Evolutionary conservation across 2,113 vertebrate species (phyloP), one percentile per base, ranked within the genome.

Genomic region (Chlorodrepanis virens): DNA sequence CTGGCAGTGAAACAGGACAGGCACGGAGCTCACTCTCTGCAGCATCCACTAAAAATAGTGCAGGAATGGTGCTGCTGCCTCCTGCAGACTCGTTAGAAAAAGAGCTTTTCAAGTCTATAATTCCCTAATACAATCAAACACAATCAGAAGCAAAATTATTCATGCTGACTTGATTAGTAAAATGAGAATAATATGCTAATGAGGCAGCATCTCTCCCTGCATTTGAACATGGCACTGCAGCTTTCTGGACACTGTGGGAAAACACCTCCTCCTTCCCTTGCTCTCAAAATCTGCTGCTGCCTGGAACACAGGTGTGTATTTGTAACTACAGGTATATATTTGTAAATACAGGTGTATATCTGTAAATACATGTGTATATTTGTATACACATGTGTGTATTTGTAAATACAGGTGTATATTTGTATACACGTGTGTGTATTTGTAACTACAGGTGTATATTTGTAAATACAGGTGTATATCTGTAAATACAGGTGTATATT

Each of bases 81-180:
- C 49, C 74, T 72, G 33, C 49, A 83, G 63, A 69, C 44, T 28
- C 12, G 2, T 17, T 3, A 5, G 33, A 53, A 40, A 65, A 39
- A 42, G 9, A 17, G 12, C 15, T 84, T 76, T 76, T 79, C 70
- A 69, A 83, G 42, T 83, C 81, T 80, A 1, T 52, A 61, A 83
- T 83, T 90, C 42, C 25, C 52, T 76, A 81, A 94, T 70, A 95
- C 76, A 92, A 83, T 96, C 92, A 95, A 89, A 67, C 33, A 60
- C 49, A 88, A 75, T 89, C 69, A 47, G 12, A 40, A 78, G 28
- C 61, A 60, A 54, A 87, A 89, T 67, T 78, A 97, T 89, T 91
- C 89, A 82, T 1, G 8, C 60, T 71, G 77, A 39, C 71, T 81
- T 89, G 83, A 94, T 94, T 82, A 93, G 69, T 35, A 83, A 42